These are phyloP conservation scores for Archocentrus centrarchus DNA, from an alignment of 2,113 vertebrate species.

Conservation along the genomic window DNA sequence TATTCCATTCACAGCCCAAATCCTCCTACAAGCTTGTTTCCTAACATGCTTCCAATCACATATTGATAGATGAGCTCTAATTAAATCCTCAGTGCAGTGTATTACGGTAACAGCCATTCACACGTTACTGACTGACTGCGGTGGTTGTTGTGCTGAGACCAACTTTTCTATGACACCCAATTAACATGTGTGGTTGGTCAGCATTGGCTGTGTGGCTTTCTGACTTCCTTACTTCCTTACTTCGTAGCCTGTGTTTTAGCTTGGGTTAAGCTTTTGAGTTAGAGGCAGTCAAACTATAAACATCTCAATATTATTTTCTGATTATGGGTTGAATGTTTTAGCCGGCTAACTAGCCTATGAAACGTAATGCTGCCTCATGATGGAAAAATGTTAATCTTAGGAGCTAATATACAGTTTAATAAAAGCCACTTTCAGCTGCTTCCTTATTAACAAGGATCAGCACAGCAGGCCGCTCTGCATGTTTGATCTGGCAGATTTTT, in stretches of 20 bases:
- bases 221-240: neutral
- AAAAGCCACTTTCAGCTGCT: neutral
- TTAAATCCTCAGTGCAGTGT: neutral
- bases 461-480: neutral
- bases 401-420: neutral
- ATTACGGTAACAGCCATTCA: neutral
- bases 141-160: neutral
- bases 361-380: neutral
- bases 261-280: fast-evolving
- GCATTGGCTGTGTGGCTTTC: neutral
- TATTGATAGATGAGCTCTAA: neutral
- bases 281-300: neutral
- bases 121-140: neutral
- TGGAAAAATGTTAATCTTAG: neutral
- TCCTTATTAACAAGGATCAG: neutral
- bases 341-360: neutral
- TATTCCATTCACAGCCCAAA: neutral
- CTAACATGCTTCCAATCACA: neutral
- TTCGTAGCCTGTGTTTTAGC: neutral
- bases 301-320: neutral
- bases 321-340: neutral
- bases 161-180: neutral
- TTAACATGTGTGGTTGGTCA: neutral
- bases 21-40: neutral
- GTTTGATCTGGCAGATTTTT: too few relatives aligned